Percentiles rank a stretch among this genome's conserved stretches.
Evolutionary conservation across 2,797 vertebrate species (phyloP).

Genomic region (Podargus strigoides): DNA sequence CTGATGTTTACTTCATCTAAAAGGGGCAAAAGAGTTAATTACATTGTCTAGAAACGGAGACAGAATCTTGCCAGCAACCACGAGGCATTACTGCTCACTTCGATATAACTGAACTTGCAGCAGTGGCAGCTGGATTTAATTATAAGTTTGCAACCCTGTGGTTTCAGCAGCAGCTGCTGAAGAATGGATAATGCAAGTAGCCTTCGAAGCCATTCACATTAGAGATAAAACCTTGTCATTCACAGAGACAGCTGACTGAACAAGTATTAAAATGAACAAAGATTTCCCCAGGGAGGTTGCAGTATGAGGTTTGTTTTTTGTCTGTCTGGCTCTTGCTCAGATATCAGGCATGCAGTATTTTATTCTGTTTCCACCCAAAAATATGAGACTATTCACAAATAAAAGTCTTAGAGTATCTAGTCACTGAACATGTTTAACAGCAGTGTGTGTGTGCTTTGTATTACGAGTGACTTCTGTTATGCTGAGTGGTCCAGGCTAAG

Average conservation of each 20-base stretch:
- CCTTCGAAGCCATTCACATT: conserved; percentile 70
- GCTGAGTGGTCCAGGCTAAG: not conserved
- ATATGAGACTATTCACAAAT: not conserved
- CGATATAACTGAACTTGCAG: conserved; percentile 62
- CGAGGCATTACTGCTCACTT: conserved; percentile 63
- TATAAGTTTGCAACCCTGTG: conserved; percentile 71
- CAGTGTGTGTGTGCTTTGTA: not conserved
- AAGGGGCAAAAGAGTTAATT: conserved; percentile 76
- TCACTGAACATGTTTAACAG: accelerated
- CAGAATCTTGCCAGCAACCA: conserved; percentile 58
- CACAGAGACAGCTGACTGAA: conserved; percentile 69
- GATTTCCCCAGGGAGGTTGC: conserved; percentile 67
- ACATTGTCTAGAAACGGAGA: conserved; percentile 67
- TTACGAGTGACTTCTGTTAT: not conserved
- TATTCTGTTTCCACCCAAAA: conserved; percentile 12
- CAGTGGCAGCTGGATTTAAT: conserved; percentile 77
- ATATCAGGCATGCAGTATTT: not conserved
- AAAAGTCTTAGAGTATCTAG: not conserved
- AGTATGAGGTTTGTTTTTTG: conserved; percentile 36
- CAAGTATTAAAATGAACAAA: conserved; percentile 76
- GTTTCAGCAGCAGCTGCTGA: conserved; percentile 74
- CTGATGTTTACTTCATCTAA: conserved; percentile 64
- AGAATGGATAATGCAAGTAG: conserved; percentile 71
- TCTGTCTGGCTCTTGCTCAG: conserved; percentile 48
- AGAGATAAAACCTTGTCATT: conserved; percentile 77